phyloP scores from a whole-genome alignment of 2,888 invertebrate genomes.

The Macrosiphum euphorbiae region DNA sequence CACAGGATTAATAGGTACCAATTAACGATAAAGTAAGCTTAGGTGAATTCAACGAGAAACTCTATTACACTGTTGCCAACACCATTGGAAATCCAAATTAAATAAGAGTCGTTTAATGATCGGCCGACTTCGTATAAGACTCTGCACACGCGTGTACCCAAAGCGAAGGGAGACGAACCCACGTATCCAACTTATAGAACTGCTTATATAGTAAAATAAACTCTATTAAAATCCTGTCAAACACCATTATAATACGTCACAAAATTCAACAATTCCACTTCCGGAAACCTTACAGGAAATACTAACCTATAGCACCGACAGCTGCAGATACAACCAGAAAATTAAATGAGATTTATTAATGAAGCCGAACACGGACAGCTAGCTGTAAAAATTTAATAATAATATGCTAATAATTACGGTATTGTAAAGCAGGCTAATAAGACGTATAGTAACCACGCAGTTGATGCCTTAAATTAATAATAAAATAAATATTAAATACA shows the following conservation, averaged over 20 bases:
- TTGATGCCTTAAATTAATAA: background rate
- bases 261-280: background rate
- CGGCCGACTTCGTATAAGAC: background rate
- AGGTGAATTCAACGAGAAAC: background rate
- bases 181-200: background rate
- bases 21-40: too few species aligned
- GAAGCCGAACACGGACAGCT: background rate
- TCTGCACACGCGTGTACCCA: background rate
- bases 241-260: background rate
- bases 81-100: background rate
- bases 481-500: too few species aligned
- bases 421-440: background rate
- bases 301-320: background rate
- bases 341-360: background rate
- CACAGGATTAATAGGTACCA: background rate
- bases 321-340: background rate
- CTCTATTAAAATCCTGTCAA: background rate
- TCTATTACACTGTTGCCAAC: background rate
- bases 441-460: background rate
- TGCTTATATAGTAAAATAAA: background rate
- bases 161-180: background rate
- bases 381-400: background rate
- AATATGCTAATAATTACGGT: background rate
- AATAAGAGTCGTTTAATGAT: background rate
- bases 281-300: background rate